Base-by-base conservation (phyloP, 2,113 vertebrate genomes). In the Pelvicachromis taeniatus region DNA sequence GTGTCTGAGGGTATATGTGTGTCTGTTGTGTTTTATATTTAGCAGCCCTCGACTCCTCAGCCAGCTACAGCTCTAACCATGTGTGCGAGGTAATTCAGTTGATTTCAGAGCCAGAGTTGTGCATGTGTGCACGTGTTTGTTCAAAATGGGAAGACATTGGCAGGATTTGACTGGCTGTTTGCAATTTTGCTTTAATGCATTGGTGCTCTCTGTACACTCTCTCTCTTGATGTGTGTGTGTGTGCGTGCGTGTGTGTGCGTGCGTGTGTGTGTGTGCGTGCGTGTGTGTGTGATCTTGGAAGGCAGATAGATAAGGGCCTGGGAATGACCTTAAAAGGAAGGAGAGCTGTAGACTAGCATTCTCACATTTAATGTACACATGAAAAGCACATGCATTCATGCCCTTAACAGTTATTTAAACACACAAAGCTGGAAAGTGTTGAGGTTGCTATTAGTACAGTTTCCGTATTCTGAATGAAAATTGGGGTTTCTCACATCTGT, bases 321-420 rank as follows among this genome's bases (percentile, higher is more conserved):
- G 88, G 78, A 93, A 95, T 95, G 87, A 79, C 96, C 95, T 95
- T 96, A 96, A 95, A 96, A 96, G 95, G 91, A 94, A 96, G 82
- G 85, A 79, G 84, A 87, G 81, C 82, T 77, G 63, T 82, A 85
- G 83, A 87, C 82, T 81, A 80, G 77, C 78, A 88, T 91, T 81
- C 85, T 85, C 85, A 91, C 85, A 85, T 84, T 86, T 83, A 88
- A 90, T 87, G 84, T 82, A 77, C 73, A 84, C 77, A 78, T 50
- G 31, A 70, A 78, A 84, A 33, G 19, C 61, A 33, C 17, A 52
- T 63, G 52, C 11, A 19, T 87, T 87, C 61, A 89, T 77, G 70
- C 23, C 65, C 52, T 48, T 29, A 81, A 65, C 80, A 56, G 33
- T 80, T 2, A 50, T 84, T 81, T 17, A 11, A 58, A 78, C 33